These are phyloP conservation scores for Cydia fagiglandana DNA, from an alignment of 1,140 invertebrate genomes.

Conservation along the genomic window DNA sequence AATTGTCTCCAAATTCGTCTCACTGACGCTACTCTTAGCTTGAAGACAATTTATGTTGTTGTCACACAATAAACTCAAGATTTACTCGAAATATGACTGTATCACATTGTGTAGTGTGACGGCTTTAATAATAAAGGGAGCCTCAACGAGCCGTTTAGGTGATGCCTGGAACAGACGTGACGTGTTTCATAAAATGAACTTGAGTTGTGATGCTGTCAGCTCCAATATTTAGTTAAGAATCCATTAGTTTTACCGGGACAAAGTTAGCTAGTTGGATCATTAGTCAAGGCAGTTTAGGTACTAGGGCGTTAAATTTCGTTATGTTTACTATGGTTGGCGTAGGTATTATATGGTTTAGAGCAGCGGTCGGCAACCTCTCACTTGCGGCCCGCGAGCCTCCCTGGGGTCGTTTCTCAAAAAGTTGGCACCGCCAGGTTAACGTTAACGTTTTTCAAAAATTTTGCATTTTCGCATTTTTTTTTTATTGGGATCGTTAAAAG, in stretches of 20 bases:
- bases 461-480: too few relatives aligned
- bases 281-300: too few relatives aligned
- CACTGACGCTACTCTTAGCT: conserved; percentile 18
- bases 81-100: conserved; percentile 29
- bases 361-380: too few relatives aligned
- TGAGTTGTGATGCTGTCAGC: conserved; percentile 11
- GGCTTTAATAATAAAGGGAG: conserved; percentile 30
- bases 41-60: conserved; percentile 30
- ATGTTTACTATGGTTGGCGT: too few relatives aligned
- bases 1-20: conserved; percentile 30
- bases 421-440: too few relatives aligned
- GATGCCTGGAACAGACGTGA: conserved; percentile 22
- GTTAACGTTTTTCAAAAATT: too few relatives aligned
- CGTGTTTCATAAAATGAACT: conserved; percentile 4
- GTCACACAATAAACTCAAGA: conserved; percentile 27
- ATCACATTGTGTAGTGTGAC: conserved; percentile 26
- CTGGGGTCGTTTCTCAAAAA: too few relatives aligned
- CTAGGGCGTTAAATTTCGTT: too few relatives aligned
- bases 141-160: conserved; percentile 21
- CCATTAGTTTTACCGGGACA: neutral
- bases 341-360: too few relatives aligned
- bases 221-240: conserved; percentile 1
- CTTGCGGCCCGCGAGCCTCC: too few relatives aligned
- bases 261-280: too few relatives aligned
- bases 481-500: too few relatives aligned